Base-by-base conservation (phyloP, 2,113 vertebrate species). In the Odobenus rosmarus region DNA sequence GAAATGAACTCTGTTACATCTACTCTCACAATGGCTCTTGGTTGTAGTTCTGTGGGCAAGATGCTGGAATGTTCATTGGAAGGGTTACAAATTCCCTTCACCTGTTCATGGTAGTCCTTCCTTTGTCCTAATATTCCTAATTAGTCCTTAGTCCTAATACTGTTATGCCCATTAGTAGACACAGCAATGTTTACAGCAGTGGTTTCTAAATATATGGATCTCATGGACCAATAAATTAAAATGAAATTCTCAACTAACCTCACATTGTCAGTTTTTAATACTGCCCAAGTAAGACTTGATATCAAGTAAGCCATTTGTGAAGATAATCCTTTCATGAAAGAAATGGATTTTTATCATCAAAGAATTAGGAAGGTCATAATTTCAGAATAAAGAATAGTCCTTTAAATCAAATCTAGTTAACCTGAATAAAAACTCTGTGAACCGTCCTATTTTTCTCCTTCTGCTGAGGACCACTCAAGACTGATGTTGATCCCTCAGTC, bases 261-360 rank as follows among this genome's bases (percentile, higher is more conserved):
- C 51, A 67, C 39, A 51, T 53, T 92, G 57, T 69, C 57, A 24
- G 36, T 87, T 94, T 95, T 88, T 88, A 90, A 39, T 85, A 77
- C 57, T 93, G 74, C 16, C 16, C n/a, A 92, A 79, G 31, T 77
- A 77, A 77, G 39, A 19, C 46, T 49, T 42, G 51, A 36, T 71
- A 92, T n/a, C 74, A 36, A 95, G 88, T 84, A 88, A 74, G 85
- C 18, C 11, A 62, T 80, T 92, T 94, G 67, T 69, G 33, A 92
- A 71, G 21, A 91, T 21, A 64, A 92, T 67, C 39, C 3, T 72
- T 90, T 76, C 81, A 62, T 89, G 92, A 96, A 96, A 94, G 57
- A 94, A 62, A 84, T 19, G 19, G 15, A 15, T 64, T 89, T 92
- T 62, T 46, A 95, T 91, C 11, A 46, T 11, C 83, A 94, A 85